Evolutionary conservation across 2,113 vertebrate species (phyloP), one percentile per base, ranked within the genome.

Genomic region (Hypocryptadius cinnamomeus): DNA sequence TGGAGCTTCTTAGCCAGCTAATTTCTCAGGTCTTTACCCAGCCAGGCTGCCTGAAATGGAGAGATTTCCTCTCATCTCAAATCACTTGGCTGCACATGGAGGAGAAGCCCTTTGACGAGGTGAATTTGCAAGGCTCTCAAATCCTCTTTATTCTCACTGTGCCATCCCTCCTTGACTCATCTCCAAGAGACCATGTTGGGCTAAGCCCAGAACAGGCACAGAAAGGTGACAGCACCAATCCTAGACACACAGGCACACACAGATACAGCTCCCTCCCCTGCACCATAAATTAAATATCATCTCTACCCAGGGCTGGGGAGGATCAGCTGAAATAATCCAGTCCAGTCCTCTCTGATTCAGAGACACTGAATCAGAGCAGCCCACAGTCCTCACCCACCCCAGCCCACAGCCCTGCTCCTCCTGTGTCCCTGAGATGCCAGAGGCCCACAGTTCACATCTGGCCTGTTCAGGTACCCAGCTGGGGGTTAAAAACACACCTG

Each of bases 11-110:
- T 80, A 93, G 76, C 35, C 71, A 94, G 76, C 85, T 96, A 76
- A 92, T 96, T 95, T 95, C 85, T 64, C 79, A 82, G 85, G 85
- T 77, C 94, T 85, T 82, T 85, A 93, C 90, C 60, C 84, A 94
- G 53, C 42, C 78, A 71, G 79, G 13, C 78, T 87, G 78, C 72
- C 93, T 94, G 91, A 72, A 87, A 91, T 3, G 7, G 79, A 88
- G 48, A 95, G 89, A 96, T 96, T 95, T 96, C 79, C 69, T 81
- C 87, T 87, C 18, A 0, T 78, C 76, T 89, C 81, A 68, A 86
- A 95, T 95, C 91, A 60, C 72, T 95, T 81, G 79, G 82, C 69
- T 95, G 91, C 91, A 94, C 71, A 74, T 85, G 72, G 79, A 37
- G 79, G 37, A 93, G 68, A 92, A 95, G 69, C 60, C 79, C 69